Evolutionary conservation across 2,888 invertebrate species (phyloP), one percentile per base, ranked within the genome.

Genomic region (Fabriciana adippe): DNA sequence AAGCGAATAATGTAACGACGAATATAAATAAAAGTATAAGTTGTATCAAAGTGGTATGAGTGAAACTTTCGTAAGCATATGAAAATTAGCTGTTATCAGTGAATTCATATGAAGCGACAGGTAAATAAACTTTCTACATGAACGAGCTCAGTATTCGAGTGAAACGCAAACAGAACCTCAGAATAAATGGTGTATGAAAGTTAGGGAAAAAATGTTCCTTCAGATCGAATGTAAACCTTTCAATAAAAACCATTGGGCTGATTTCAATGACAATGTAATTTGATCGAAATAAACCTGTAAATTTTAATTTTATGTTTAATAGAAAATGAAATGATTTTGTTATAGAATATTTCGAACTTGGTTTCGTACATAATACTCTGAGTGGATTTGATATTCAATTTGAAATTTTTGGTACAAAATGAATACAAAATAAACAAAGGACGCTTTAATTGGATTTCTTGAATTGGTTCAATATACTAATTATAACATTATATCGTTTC

Each of bases 71-170:
- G 48, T 59, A 41, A 41, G 35, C 8, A 11, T 41, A 48, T 59
- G 47, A 57, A 54, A 64, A 67, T 67, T 70, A 61, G 53, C 57
- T 51, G 55, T 69, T 71, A 77, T 73, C 70, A 74, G 71, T 70
- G 72, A 77, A 79, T 79, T 80, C 78, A 83, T 82, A 79, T 81
- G 73, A 84, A 82, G 83, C 83, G 80, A 62, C 68, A 74, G 68
- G 82, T 84, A 85, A 86, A 83, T 84, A 87, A 87, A 87, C 82
- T 84, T 84, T 79, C 81, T 80, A 79, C 78, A 79, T 73, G 80
- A 81, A 78, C 75, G 69, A 76, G 77, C 79, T 75, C 81, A 81
- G 81, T 83, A 79, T 81, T 83, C 73, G 73, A 80, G 77, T 81
- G 80, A 78, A 87, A 86, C 75, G 81, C 84, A 85, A 87, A 87